phyloP scores from a whole-genome alignment of 2,888 invertebrate species.

The Eupithecia insigniata region DNA sequence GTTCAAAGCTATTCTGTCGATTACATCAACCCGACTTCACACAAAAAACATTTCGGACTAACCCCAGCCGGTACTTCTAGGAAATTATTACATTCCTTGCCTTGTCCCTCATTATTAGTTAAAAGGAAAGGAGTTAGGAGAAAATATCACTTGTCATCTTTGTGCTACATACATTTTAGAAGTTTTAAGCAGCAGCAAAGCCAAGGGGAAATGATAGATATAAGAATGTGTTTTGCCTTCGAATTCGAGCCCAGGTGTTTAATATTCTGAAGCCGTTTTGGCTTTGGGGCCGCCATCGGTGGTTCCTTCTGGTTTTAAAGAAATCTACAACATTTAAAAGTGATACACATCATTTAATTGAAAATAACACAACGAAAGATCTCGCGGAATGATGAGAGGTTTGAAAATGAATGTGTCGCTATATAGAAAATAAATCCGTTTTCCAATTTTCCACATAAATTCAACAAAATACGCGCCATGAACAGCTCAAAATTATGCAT shows the following conservation, averaged over 20 bases:
- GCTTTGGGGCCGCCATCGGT: slow-evolving; percentile 49
- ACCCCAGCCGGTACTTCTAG: background rate
- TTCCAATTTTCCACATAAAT: background rate
- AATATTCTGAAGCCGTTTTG: slow-evolving; percentile 65
- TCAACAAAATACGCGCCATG: background rate
- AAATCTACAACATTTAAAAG: background rate
- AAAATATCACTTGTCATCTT: too few relatives aligned
- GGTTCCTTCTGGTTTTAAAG: background rate
- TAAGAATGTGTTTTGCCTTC: slow-evolving; percentile 45
- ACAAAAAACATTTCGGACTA: background rate
- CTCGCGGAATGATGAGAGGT: background rate
- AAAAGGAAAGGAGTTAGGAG: too few relatives aligned
- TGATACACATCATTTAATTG: background rate
- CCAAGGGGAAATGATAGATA: background rate
- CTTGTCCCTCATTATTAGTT: too few relatives aligned
- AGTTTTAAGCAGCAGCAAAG: background rate
- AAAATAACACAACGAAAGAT: background rate
- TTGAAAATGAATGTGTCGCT: background rate
- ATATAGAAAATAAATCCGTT: background rate
- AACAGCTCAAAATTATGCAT: background rate
- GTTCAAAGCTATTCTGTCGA: background rate
- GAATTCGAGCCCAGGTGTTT: slow-evolving; percentile 58
- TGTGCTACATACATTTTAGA: background rate
- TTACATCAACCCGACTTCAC: background rate
- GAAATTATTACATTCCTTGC: background rate